Evolutionary conservation across 1,140 invertebrate genomes (phyloP), one percentile per base, ranked within the genome.

Genomic region (Drosophila pseudoananassae): DNA sequence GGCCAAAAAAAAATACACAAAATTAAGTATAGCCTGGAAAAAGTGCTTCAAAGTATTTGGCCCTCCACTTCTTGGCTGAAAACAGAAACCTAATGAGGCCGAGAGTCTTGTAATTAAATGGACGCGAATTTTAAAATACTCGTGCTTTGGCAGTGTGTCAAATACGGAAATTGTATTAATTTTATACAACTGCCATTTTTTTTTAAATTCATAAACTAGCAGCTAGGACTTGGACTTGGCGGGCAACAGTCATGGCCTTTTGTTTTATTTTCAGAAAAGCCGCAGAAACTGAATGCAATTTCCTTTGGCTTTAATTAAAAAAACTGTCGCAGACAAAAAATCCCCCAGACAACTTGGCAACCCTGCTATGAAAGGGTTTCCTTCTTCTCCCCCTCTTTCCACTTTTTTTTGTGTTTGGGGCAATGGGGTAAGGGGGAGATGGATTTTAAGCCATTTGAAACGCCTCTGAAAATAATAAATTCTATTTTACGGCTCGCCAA

Each of bases 401-500:
- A 0, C 0, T 33, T 17, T 31, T 33, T 8, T 29, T 15, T 10
- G n/a, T n/a, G n/a, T n/a, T 12, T 20, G 47, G 49, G 43, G n/a
- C n/a, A n/a, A n/a, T n/a, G n/a, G n/a, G n/a, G n/a, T n/a, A n/a
- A n/a, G 33, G 23, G 49, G 50, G 49, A 52, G 29, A 52, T 50
- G 46, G 54, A 57, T 58, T 82, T 33, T 53, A 33, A 53, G 38
- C 29, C 49, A 14, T 43, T 43, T 15, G 8, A 31, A 52, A 33
- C 6, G 29, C 50, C n/a, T n/a, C 12, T 69, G 59, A 65, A 76
- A 87, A 87, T 78, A 87, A 88, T 88, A 88, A 82, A 87, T 82
- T 87, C 70, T 68, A 69, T 78, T 82, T 82, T 76, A 85, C 78
- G 83, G 58, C 69, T 64, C 38, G 43, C 60, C 29, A 78, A 63